Base-by-base conservation (phyloP, 1,140 invertebrate genomes). In the Drosophila teissieri region DNA sequence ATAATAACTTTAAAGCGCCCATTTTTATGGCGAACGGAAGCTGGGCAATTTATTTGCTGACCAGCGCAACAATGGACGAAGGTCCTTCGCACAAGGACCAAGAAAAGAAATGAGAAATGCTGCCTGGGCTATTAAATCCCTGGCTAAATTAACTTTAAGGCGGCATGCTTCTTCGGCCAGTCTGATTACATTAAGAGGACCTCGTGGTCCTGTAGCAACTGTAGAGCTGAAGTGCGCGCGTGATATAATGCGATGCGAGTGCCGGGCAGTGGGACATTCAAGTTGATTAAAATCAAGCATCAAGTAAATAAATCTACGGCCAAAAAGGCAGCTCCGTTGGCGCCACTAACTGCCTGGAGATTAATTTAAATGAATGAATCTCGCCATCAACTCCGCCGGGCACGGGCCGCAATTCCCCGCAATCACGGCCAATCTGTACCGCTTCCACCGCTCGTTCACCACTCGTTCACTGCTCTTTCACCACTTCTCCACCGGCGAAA, bases 101-200 rank as follows among this genome's bases (percentile, higher is more conserved):
- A 51, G 24, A 51, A 46, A 78, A 84, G 65, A 83, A 88, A 91
- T 91, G 90, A 84, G 81, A 90, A 89, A 91, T 85, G 83, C 76
- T 55, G 53, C 36, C 76, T 69, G 67, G 78, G 78, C 86, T 91
- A 91, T 90, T 91, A 88, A 91, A 80, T 90, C 84, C 60, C 81
- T 65, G 85, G 81, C 83, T 89, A 91, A 91, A 91, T 91, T 88
- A 90, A 91, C 84, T 91, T 91, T 83, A 88, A 89, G 84, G 80
- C 83, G 65, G 48, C 77, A 11, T 46, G 49, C 44, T 19, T 40
- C 44, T 19, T 40, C 58, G 37, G 49, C 60, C 73, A 74, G 68
- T 89, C 83, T 89, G 84, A 89, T 89, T 84, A 89, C 68, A 89
- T 80, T 89, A 89, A 84, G 73, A 62, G 73, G 57, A 4, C 39